Evolutionary conservation across 2,113 vertebrate genomes (phyloP).

Genomic region (Dolichallabes microphthalmus): DNA sequence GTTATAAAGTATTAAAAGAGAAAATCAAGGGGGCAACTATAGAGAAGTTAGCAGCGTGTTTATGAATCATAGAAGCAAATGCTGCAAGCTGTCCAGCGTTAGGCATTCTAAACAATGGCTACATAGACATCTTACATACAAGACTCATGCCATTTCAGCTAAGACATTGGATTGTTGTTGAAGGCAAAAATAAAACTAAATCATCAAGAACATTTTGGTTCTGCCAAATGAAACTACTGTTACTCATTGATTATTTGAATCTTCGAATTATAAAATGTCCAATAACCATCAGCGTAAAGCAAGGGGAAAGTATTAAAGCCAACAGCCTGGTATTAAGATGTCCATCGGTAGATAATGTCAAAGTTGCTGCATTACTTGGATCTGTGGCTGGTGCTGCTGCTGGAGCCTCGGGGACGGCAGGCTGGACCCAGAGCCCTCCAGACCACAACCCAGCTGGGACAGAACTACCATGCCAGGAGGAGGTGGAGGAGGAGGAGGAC

Average conservation of each 20-base stretch:
- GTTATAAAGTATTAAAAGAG: background rate
- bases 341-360: conserved; percentile 68
- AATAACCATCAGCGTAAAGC: background rate
- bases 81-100: conserved; percentile 15
- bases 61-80: conserved; percentile 37
- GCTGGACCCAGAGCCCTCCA: conserved; percentile 91
- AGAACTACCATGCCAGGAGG: conserved; percentile 79
- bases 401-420: conserved; percentile 92
- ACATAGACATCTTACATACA: conserved; percentile 43
- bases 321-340: conserved; percentile 60
- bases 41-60: conserved; percentile 5
- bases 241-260: background rate
- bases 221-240: background rate
- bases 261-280: background rate
- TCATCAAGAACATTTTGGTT: background rate
- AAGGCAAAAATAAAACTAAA: background rate
- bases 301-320: background rate
- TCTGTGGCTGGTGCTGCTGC: conserved; percentile 93
- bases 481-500: conserved; percentile 57
- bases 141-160: conserved; percentile 22
- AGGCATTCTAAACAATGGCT: conserved; percentile 34
- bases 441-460: conserved; percentile 96
- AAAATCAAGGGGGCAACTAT: background rate
- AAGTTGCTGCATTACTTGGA: conserved; percentile 97
- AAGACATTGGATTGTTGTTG: background rate